A percentile compares a stretch with the other conserved stretches of the same genome.
Conservation (phyloP, 2,113 vertebrate genomes). For the Phylloscopus whistleri region DNA sequence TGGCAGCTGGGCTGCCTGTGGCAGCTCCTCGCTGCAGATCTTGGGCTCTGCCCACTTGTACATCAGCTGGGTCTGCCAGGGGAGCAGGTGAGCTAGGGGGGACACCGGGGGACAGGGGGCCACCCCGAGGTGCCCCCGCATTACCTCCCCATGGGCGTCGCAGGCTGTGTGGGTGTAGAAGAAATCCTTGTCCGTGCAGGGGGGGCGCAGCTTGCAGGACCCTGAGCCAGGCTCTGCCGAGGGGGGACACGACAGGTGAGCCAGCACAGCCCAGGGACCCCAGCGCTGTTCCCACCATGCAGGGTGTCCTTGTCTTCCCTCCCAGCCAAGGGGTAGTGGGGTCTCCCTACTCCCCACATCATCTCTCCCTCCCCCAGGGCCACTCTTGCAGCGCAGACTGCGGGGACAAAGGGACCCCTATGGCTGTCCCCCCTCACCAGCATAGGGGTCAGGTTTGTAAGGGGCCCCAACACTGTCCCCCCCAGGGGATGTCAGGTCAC, state of each 20-base stretch:
- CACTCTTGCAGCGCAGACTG: too few relatives aligned
- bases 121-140: not conserved
- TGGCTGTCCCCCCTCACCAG: not conserved
- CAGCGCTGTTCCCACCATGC: not conserved
- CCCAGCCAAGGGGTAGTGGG: not conserved
- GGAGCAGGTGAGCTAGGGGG: not conserved
- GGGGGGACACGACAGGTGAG: rapidly evolving
- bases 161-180: constrained; percentile 93
- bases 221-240: constrained; percentile 78
- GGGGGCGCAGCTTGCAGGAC: constrained; percentile 79
- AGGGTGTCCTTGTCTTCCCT: not conserved
- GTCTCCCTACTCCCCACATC: not conserved
- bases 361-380: not conserved
- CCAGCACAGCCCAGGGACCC: not conserved
- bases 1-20: constrained; percentile 77
- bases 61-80: constrained; percentile 87
- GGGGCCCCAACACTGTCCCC: not conserved
- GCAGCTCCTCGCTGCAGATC: constrained; percentile 81
- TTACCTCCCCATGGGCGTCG: constrained; percentile 82
- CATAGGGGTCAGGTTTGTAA: not conserved
- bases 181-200: constrained; percentile 88
- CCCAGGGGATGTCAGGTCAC: not conserved
- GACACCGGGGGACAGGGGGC: not conserved
- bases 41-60: constrained; percentile 96
- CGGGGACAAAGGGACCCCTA: not conserved